These are phyloP conservation scores for Amphimallon solstitiale DNA, from an alignment of 2,888 invertebrate species.

Conservation along the genomic window DNA sequence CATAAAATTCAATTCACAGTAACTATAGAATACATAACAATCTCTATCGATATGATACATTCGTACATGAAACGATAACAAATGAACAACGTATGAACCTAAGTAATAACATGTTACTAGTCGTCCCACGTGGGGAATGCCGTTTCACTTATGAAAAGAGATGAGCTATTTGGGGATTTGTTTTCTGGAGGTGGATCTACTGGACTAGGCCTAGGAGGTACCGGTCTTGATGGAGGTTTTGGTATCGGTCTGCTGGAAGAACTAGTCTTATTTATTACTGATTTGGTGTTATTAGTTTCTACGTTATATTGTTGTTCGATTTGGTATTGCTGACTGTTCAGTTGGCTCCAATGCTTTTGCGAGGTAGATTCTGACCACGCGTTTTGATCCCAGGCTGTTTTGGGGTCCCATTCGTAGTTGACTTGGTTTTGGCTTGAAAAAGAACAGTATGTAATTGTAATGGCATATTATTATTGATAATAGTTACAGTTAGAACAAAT, in stretches of 20 bases:
- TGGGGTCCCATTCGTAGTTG: conserved; percentile 57
- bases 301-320: conserved; percentile 62
- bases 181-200: conserved; percentile 52
- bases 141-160: conserved; percentile 69
- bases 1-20: conserved; percentile 38
- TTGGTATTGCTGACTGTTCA: conserved; percentile 55
- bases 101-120: conserved; percentile 58
- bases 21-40: conserved; percentile 41
- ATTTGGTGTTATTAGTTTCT: conserved; percentile 60
- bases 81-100: conserved; percentile 41
- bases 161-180: conserved; percentile 53
- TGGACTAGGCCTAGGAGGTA: conserved; percentile 48
- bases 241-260: conserved; percentile 45
- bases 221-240: conserved; percentile 42
- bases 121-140: conserved; percentile 76
- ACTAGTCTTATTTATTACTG: conserved; percentile 56
- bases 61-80: conserved; percentile 42
- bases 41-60: conserved; percentile 42
- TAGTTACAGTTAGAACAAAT: too few species aligned
- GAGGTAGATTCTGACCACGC: conserved; percentile 57
- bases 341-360: conserved; percentile 45
- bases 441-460: too few species aligned
- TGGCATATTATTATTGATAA: neutral
- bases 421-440: conserved; percentile 38
- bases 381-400: conserved; percentile 60